Evolutionary conservation across 2,113 vertebrate genomes (phyloP).

Genomic region (Crotalus horridus): DNA sequence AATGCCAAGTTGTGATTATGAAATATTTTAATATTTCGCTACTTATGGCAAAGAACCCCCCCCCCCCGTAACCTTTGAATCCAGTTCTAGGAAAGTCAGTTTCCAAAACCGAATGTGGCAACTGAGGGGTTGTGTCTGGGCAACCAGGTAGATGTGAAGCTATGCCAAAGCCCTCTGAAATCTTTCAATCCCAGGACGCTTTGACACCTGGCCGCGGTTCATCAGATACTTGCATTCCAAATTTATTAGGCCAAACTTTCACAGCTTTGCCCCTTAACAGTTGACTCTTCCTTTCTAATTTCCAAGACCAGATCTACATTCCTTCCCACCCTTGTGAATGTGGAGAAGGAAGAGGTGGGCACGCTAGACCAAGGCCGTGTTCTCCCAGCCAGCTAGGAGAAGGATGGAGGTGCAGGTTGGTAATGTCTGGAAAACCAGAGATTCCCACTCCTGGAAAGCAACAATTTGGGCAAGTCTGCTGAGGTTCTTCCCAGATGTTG

Average conservation of each 20-base stretch:
- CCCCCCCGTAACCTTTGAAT: background rate
- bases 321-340: background rate
- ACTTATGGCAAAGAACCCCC: background rate
- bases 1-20: background rate
- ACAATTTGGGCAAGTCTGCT: background rate
- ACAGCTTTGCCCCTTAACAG: background rate
- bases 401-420: background rate
- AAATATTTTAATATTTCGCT: background rate
- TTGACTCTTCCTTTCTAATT: background rate
- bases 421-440: background rate
- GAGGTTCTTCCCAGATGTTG: background rate
- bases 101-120: slow-evolving; percentile 68
- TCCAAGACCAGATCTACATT: background rate
- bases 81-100: slow-evolving; percentile 18
- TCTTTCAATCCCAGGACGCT: slow-evolving; percentile 37
- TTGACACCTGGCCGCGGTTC: background rate
- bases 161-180: slow-evolving; percentile 59
- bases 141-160: slow-evolving; percentile 57
- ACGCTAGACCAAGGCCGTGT: background rate
- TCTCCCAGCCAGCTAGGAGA: background rate
- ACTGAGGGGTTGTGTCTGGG: slow-evolving; percentile 68
- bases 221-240: slow-evolving; percentile 28
- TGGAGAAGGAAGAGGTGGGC: background rate
- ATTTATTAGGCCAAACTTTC: slow-evolving; percentile 12
- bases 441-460: background rate